Conservation (phyloP, 2,888 invertebrate species). For the Hedychridium roseum region DNA sequence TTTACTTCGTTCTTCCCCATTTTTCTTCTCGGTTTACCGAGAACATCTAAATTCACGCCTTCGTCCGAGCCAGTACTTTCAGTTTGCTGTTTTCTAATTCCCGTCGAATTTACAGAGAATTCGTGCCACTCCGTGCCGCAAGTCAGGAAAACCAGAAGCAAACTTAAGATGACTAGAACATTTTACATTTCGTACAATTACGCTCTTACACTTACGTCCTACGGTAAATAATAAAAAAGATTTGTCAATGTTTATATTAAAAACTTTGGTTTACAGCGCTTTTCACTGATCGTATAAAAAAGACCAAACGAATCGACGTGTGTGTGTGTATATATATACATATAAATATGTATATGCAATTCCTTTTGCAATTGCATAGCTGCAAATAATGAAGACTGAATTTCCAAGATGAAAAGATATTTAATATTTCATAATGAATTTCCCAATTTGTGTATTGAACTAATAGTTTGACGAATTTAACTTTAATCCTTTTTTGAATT, state of each 20-base stretch:
- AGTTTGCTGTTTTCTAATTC: slow-evolving; percentile 26
- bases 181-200: slow-evolving; percentile 57
- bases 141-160: slow-evolving; percentile 53
- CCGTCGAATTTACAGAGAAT: slow-evolving; percentile 10
- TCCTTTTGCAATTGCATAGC: too few species aligned
- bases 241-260: slow-evolving; percentile 13
- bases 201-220: slow-evolving; percentile 53
- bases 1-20: slow-evolving; percentile 32
- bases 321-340: slow-evolving; percentile 10
- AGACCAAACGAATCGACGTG: slow-evolving; percentile 23
- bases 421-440: slow-evolving; percentile 11
- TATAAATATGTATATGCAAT: slow-evolving; percentile 9
- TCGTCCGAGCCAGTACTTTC: slow-evolving; percentile 40
- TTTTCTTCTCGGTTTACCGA: too few species aligned
- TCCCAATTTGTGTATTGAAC: too few species aligned
- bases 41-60: slow-evolving; percentile 52
- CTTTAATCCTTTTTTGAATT: too few species aligned
- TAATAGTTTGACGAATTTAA: too few species aligned
- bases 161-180: slow-evolving; percentile 62
- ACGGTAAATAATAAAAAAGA: slow-evolving; percentile 45
- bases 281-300: too few species aligned
- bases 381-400: slow-evolving; percentile 5
- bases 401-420: not conserved
- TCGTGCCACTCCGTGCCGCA: slow-evolving; percentile 9
- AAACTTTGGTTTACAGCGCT: too few species aligned